phyloP scores from a whole-genome alignment of 2,797 vertebrate species.

The Bufotes viridis region DNA sequence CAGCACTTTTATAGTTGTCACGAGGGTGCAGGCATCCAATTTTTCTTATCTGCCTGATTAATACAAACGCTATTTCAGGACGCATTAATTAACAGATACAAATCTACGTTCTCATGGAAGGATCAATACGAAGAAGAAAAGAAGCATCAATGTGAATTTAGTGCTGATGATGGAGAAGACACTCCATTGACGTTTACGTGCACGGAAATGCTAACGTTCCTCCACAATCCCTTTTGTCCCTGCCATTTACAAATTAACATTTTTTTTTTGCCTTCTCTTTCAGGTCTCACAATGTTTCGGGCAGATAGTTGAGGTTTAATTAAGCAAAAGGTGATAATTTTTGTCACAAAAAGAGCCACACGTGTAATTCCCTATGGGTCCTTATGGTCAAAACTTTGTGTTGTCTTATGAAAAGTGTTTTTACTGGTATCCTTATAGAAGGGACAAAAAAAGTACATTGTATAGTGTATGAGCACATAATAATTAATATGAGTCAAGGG shows the following conservation, averaged over 20 bases:
- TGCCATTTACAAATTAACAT: conserved; percentile 85
- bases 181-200: conserved; percentile 92
- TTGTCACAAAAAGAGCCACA: conserved; percentile 58
- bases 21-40: conserved; percentile 97
- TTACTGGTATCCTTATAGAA: neutral
- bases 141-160: conserved; percentile 99
- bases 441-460: neutral
- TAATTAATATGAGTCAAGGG: too few relatives aligned
- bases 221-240: conserved; percentile 84
- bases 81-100: conserved; percentile 99
- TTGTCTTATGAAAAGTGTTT: neutral
- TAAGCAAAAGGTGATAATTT: conserved; percentile 75
- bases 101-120: conserved; percentile 99
- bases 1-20: conserved; percentile 94
- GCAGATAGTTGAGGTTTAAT: conserved; percentile 74
- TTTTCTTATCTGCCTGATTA: conserved; percentile 99
- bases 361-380: neutral
- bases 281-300: conserved; percentile 72
- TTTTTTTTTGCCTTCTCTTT: conserved; percentile 66
- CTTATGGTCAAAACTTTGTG: neutral
- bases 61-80: conserved; percentile 99
- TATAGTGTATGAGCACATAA: too few relatives aligned
- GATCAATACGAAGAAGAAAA: conserved; percentile 99
- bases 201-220: conserved; percentile 84
- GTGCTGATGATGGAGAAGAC: conserved; percentile 99